Evolutionary conservation across 2,888 invertebrate species (phyloP).

Genomic region (Branchinecta sandiegonensis): DNA sequence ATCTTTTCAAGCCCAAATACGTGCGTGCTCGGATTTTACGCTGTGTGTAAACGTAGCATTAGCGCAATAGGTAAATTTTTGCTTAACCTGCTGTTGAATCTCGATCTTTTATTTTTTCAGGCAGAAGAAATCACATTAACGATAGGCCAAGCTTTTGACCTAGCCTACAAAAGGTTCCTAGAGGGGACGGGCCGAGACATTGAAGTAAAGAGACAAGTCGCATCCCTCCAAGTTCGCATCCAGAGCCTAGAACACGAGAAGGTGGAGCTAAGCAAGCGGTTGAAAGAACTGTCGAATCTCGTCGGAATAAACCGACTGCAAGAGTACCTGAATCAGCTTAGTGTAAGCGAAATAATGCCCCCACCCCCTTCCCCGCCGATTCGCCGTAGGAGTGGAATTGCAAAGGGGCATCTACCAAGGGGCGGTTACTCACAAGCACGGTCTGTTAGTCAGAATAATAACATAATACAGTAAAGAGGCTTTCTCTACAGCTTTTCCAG

Average conservation of each 20-base stretch:
- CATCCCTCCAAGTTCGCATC: conserved; percentile 67
- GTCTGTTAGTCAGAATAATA: too few relatives aligned
- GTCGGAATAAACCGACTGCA: conserved; percentile 32
- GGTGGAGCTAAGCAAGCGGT: conserved; percentile 60
- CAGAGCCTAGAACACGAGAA: conserved; percentile 74
- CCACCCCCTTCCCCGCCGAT: too few relatives aligned
- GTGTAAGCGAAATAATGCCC: neutral
- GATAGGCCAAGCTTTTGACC: conserved; percentile 94
- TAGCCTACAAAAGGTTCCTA: conserved; percentile 83
- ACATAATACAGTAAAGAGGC: too few relatives aligned
- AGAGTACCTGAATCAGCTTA: neutral
- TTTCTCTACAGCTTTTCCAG: too few relatives aligned
- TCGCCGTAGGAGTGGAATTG: too few relatives aligned
- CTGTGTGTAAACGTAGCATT: too few relatives aligned
- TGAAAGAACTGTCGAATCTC: conserved; percentile 46
- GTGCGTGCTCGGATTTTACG: too few relatives aligned
- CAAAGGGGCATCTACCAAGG: too few relatives aligned
- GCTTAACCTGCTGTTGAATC: too few relatives aligned
- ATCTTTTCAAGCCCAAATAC: too few relatives aligned
- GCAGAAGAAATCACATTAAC: conserved; percentile 95
- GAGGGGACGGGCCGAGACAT: conserved; percentile 79
- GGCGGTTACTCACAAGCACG: too few relatives aligned
- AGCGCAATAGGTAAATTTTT: too few relatives aligned
- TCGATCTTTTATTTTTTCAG: conserved; percentile 30
- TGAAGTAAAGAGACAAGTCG: conserved; percentile 62